phyloP scores from a whole-genome alignment of 2,113 vertebrate species.

The Delphinus delphis region DNA sequence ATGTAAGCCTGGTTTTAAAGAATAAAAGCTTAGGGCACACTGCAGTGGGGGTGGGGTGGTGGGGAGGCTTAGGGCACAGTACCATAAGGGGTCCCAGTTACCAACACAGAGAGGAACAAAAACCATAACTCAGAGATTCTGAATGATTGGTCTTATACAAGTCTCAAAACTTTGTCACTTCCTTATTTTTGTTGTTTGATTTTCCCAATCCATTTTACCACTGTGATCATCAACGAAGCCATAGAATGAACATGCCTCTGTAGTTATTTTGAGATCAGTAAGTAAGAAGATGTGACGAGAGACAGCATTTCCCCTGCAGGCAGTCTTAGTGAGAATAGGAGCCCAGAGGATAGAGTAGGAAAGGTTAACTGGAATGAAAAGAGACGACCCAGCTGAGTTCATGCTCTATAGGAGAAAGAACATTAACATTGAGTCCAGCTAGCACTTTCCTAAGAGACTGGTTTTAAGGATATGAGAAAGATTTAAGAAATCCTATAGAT shows the following conservation, averaged over 20 bases:
- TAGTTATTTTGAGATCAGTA: not conserved
- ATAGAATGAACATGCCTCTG: not conserved
- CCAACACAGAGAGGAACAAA: not conserved
- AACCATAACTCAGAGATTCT: not conserved
- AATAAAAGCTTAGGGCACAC: not conserved
- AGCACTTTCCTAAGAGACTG: not conserved
- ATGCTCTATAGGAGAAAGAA: not conserved
- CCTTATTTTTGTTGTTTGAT: not conserved
- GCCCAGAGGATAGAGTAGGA: not conserved
- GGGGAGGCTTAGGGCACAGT: not conserved
- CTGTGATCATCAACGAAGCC: not conserved
- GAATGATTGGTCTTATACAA: not conserved
- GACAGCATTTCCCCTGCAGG: not conserved
- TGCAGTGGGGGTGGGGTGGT: not conserved
- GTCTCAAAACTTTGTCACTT: not conserved
- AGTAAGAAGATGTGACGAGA: not conserved
- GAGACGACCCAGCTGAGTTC: not conserved
- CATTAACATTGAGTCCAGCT: not conserved
- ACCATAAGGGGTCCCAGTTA: not conserved
- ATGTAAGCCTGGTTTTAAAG: not conserved
- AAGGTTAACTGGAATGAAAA: not conserved
- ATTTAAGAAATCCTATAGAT: not conserved
- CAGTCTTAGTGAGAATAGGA: not conserved
- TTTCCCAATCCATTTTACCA: not conserved
- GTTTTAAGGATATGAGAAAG: not conserved